These are phyloP conservation scores for Rutilus rutilus DNA, from an alignment of 2,113 vertebrate genomes.

Conservation along the genomic window DNA sequence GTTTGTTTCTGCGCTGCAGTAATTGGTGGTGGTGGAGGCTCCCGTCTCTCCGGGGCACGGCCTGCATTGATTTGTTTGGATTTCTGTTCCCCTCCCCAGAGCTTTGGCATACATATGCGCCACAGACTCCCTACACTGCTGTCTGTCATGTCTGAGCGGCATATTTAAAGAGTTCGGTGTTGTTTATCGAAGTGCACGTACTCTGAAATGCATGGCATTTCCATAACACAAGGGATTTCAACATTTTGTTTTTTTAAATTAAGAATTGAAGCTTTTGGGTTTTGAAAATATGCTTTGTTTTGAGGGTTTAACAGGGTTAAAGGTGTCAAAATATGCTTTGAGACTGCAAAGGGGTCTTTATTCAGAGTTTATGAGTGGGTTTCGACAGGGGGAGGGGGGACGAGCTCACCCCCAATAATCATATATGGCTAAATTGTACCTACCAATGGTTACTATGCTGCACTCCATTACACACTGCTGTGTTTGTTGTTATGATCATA, in stretches of 20 bases:
- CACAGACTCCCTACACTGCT: slow-evolving; percentile 13
- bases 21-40: slow-evolving; percentile 44
- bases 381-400: background rate
- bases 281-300: background rate
- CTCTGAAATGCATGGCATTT: background rate
- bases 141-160: slow-evolving; percentile 17
- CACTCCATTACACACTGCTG: no score
- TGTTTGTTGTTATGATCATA: no score
- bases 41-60: slow-evolving; percentile 41
- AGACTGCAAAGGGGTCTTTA: background rate
- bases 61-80: slow-evolving; percentile 57
- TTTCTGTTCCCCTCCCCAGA: slow-evolving; percentile 31
- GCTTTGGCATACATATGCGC: background rate
- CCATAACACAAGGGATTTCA: background rate
- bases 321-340: slow-evolving; percentile 3
- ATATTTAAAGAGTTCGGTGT: slow-evolving; percentile 34
- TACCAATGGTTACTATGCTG: background rate
- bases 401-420: background rate
- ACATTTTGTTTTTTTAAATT: background rate
- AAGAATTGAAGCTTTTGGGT: background rate
- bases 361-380: background rate
- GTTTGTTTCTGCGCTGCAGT: slow-evolving; percentile 43
- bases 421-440: background rate
- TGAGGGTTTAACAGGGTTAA: background rate
- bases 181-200: slow-evolving; percentile 5